These are phyloP conservation scores for Pammene fasciana DNA, from an alignment of 2,888 invertebrate genomes.

Conservation along the genomic window DNA sequence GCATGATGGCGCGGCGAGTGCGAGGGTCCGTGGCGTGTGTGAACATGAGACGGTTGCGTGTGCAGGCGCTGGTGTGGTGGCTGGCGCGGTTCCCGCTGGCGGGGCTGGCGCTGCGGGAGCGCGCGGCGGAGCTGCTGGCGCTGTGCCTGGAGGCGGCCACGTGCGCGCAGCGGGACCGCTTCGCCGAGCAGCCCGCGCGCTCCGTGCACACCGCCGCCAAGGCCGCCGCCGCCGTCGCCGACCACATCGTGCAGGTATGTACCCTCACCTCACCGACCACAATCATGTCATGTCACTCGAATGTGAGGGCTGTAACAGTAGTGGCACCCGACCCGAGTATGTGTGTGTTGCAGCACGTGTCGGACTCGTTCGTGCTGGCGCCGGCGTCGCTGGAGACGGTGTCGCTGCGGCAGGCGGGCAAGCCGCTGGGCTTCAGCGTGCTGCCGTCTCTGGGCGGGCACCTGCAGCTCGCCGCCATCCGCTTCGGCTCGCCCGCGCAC, in stretches of 20 bases:
- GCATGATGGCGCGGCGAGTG: too few species aligned
- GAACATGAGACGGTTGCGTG: neutral
- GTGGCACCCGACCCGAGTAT: too few species aligned
- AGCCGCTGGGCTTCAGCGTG: slow-evolving; percentile 95
- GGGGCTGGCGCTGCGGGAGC: slow-evolving; percentile 47
- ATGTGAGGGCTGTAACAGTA: too few species aligned
- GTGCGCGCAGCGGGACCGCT: slow-evolving; percentile 94
- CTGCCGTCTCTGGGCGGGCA: slow-evolving; percentile 91
- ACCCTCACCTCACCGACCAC: too few species aligned
- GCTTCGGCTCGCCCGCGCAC: slow-evolving; percentile 96
- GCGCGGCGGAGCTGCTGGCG: slow-evolving; percentile 86
- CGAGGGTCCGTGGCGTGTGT: too few species aligned
- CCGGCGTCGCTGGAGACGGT: slow-evolving; percentile 95
- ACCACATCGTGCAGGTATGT: slow-evolving; percentile 92
- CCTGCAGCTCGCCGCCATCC: slow-evolving; percentile 92
- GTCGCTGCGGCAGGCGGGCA: slow-evolving; percentile 92
- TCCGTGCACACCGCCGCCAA: slow-evolving; percentile 89
- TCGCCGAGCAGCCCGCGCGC: slow-evolving; percentile 93
- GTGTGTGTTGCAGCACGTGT: slow-evolving; percentile 83
- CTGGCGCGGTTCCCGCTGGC: slow-evolving; percentile 86
- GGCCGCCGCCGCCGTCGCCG: slow-evolving; percentile 90
- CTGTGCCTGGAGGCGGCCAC: slow-evolving; percentile 94
- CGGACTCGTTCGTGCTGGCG: slow-evolving; percentile 95
- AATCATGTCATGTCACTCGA: too few species aligned
- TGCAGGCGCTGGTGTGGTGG: slow-evolving; percentile 91